Conservation (phyloP, 2,888 invertebrate species). For the Tachina grossa region DNA sequence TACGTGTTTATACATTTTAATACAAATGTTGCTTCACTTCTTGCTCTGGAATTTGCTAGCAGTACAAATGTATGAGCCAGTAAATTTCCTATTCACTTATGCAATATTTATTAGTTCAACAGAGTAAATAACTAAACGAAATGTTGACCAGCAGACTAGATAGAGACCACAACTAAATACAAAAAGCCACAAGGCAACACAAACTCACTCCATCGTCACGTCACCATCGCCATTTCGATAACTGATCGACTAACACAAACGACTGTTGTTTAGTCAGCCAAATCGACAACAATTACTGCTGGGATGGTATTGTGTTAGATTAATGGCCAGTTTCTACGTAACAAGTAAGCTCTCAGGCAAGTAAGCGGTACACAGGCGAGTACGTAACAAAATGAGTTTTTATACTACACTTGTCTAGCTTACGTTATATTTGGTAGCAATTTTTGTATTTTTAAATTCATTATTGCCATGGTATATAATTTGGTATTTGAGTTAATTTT, state of each 20-base stretch:
- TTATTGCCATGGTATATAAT: too few relatives aligned
- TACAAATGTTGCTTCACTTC: slow-evolving; percentile 44
- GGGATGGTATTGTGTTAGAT: slow-evolving; percentile 13
- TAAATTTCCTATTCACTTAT: slow-evolving; percentile 53
- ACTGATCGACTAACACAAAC: slow-evolving; percentile 32
- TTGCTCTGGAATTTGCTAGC: slow-evolving; percentile 44
- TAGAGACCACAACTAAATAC: slow-evolving; percentile 53
- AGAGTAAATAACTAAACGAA: slow-evolving; percentile 43
- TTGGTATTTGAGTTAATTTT: too few relatives aligned
- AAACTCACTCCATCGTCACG: slow-evolving; percentile 21
- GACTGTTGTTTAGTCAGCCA: slow-evolving; percentile 20
- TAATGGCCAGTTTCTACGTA: too few relatives aligned
- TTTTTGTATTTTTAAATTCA: too few relatives aligned
- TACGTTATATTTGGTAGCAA: too few relatives aligned
- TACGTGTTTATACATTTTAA: slow-evolving; percentile 21
- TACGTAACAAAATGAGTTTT: too few relatives aligned
- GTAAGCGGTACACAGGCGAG: too few relatives aligned
- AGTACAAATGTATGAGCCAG: slow-evolving; percentile 5
- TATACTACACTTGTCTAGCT: too few relatives aligned
- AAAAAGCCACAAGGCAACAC: slow-evolving; percentile 21
- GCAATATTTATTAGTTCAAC: slow-evolving; percentile 62
- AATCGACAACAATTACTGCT: slow-evolving; percentile 3
- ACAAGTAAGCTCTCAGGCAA: too few relatives aligned
- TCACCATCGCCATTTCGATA: neutral
- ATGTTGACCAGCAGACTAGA: slow-evolving; percentile 49